A percentile compares a stretch with the other conserved stretches of the same genome.
phyloP scores from a whole-genome alignment of 1,140 invertebrate genomes.

The Acyrthosiphon pisum region DNA sequence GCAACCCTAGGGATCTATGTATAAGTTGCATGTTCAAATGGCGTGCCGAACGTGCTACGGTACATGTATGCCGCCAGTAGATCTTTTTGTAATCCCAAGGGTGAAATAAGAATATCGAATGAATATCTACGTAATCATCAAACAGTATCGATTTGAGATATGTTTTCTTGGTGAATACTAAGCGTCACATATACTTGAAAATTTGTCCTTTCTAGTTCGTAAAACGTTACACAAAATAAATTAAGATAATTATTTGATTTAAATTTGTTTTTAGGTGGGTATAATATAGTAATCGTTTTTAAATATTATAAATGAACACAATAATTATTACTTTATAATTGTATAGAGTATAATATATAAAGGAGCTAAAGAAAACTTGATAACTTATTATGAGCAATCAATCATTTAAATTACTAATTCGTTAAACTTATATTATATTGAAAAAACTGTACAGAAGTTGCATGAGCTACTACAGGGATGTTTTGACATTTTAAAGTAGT shows the following conservation, averaged over 20 bases:
- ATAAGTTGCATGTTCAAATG: conserved; percentile 29
- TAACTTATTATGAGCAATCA: conserved; percentile 11
- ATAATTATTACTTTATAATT: neutral
- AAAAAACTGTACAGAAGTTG: neutral
- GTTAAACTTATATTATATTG: neutral
- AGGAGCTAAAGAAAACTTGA: neutral
- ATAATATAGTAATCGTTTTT: neutral
- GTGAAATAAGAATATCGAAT: neutral
- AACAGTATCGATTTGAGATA: neutral
- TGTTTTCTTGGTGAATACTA: neutral
- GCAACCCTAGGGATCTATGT: conserved; percentile 1
- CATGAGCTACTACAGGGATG: neutral
- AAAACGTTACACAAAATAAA: neutral
- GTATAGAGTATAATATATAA: neutral
- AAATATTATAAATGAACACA: neutral
- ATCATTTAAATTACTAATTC: conserved; percentile 1
- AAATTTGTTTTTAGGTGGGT: neutral
- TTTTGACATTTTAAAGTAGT: neutral
- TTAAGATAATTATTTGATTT: neutral
- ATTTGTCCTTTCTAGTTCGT: neutral
- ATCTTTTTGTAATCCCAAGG: conserved; percentile 5
- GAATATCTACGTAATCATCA: neutral
- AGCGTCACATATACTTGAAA: neutral
- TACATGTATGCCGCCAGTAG: neutral
- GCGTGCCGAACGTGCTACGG: neutral